These are phyloP conservation scores for Lasioglossum marginatum DNA, from an alignment of 2,888 invertebrate genomes.

Conservation along the genomic window DNA sequence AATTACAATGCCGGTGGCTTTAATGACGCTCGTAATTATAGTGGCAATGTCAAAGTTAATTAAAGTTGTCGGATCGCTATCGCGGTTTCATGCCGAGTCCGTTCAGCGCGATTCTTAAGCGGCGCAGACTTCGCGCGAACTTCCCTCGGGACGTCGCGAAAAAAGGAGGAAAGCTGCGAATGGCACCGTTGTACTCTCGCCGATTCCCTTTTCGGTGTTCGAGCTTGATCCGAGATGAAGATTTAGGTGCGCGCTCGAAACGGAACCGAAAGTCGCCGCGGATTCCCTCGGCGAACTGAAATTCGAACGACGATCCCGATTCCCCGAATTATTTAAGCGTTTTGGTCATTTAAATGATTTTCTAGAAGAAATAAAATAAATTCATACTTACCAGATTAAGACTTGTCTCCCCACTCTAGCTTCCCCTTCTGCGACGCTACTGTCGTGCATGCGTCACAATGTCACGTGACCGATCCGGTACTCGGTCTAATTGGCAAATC, in stretches of 20 bases:
- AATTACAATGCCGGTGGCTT: constrained; percentile 72
- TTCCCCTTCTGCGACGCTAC: too few relatives aligned
- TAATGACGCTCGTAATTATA: constrained; percentile 72
- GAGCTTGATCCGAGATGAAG: not conserved
- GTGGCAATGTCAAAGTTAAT: constrained; percentile 75
- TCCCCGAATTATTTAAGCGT: not conserved
- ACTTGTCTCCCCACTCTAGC: too few relatives aligned
- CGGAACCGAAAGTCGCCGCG: not conserved
- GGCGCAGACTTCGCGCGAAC: constrained; percentile 49
- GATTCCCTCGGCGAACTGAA: too few relatives aligned
- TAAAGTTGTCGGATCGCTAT: constrained; percentile 75
- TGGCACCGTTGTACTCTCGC: constrained; percentile 27
- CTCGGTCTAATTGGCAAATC: too few relatives aligned
- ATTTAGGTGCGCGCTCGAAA: not conserved
- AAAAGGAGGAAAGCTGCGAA: constrained; percentile 26
- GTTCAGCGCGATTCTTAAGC: constrained; percentile 53
- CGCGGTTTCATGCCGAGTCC: constrained; percentile 70
- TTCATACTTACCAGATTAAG: too few relatives aligned
- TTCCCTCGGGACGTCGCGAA: constrained; percentile 18
- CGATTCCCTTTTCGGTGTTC: constrained; percentile 29
- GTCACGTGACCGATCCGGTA: too few relatives aligned
- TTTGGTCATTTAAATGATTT: not conserved
- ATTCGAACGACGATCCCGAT: not conserved
- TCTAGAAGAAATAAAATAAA: too few relatives aligned
- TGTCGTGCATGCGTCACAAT: too few relatives aligned